Percentiles rank a stretch among this genome's conserved stretches.
Evolutionary conservation across 1,140 invertebrate species (phyloP).

Genomic region (Hycleus phaleratus): DNA sequence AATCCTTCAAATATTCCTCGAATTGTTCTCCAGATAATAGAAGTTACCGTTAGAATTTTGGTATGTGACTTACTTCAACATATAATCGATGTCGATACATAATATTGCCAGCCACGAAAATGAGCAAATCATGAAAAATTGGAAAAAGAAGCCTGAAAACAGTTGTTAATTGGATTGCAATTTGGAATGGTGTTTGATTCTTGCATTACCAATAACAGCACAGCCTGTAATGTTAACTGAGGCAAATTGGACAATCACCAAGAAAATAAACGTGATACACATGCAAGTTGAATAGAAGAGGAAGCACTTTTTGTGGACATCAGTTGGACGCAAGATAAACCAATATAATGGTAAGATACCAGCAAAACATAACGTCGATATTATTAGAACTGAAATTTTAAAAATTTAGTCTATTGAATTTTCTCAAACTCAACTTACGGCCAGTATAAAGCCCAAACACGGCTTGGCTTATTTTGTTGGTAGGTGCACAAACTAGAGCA

Average conservation of each 20-base stretch:
- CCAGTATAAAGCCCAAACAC: neutral
- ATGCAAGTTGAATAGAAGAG: slow-evolving; percentile 20
- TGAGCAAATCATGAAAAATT: slow-evolving; percentile 19
- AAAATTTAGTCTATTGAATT: neutral
- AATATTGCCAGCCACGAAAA: slow-evolving; percentile 24
- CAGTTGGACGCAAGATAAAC: slow-evolving; percentile 16
- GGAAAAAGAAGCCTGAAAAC: slow-evolving; percentile 25
- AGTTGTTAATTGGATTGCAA: too few species aligned
- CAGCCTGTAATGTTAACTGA: slow-evolving; percentile 10
- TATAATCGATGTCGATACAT: slow-evolving; percentile 21
- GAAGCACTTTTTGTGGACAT: slow-evolving; percentile 23
- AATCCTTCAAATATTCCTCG: too few species aligned
- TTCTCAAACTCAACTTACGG: neutral
- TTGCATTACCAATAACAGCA: slow-evolving; percentile 20
- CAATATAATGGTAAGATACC: slow-evolving; percentile 16
- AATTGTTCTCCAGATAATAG: too few species aligned
- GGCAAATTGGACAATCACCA: slow-evolving; percentile 16
- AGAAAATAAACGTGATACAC: slow-evolving; percentile 18
- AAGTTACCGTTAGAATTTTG: too few species aligned
- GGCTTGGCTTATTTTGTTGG: neutral
- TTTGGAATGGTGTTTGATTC: neutral
- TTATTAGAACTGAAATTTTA: slow-evolving; percentile 19
- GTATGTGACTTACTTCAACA: slow-evolving; percentile 20
- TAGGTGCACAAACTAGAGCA: neutral
- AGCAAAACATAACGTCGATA: slow-evolving; percentile 22